Evolutionary conservation across 2,888 invertebrate species (phyloP), one percentile per base, ranked within the genome.

Genomic region (Junonia oenone): DNA sequence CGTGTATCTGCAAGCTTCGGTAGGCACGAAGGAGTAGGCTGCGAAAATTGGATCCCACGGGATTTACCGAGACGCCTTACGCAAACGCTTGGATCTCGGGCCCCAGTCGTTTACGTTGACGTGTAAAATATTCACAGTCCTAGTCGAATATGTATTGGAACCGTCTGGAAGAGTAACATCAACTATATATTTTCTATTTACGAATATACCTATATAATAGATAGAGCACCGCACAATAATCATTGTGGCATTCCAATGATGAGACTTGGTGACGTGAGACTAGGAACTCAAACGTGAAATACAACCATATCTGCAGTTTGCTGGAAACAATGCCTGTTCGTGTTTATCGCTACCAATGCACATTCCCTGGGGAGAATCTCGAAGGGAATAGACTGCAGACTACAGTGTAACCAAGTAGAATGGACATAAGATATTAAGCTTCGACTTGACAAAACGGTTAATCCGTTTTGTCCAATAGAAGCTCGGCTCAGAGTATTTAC

Each of bases 31-130:
- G 77, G 75, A 79, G 76, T 70, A 77, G 76, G 68, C 68, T 71
- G 72, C 75, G 79, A 76, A 83, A 83, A 85, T 85, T 85, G 83
- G 80, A 81, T 87, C 85, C 78, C 75, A 56, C 51, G 79, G 81
- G 88, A 82, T 81, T 82, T 80, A 72, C 76, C 64, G 73, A 76
- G 75, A 77, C 79, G 77, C 79, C 74, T 55, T 69, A 73, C 73
- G 73, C 75, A 74, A 75, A 71, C 73, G 72, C 68, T 67, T 63
- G 61, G 63, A 68, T 65, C 63, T 67, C 66, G 65, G 64, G 68
- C 71, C 69, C 71, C 68, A 70, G 64, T 64, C 71, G 72, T 72
- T 75, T 72, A 75, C 73, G 69, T 68, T 63, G 68, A 66, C 72
- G 72, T 68, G 71, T 76, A 71, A 83, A 83, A 83, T 83, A 83